These are phyloP conservation scores for Gnathonemus longibarbis DNA, from an alignment of 2,113 vertebrate genomes.

Conservation along the genomic window DNA sequence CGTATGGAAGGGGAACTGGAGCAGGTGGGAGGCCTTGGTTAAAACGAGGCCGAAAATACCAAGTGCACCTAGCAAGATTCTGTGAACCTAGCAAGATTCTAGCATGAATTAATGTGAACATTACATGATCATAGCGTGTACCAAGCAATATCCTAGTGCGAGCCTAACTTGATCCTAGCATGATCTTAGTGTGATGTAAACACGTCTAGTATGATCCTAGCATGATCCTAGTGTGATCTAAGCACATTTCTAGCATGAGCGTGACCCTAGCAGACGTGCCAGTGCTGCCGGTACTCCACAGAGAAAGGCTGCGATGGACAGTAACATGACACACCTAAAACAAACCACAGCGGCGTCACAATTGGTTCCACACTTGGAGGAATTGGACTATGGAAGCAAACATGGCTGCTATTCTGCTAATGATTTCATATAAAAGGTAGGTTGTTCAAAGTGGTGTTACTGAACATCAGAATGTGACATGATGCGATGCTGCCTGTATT, in stretches of 20 bases:
- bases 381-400: not conserved
- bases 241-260: not conserved
- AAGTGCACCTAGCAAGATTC: not conserved
- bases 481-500: not conserved
- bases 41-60: not conserved
- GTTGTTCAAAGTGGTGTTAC: not conserved
- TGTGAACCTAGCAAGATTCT: not conserved
- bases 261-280: not conserved
- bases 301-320: not conserved
- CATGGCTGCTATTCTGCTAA: not conserved
- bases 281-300: not conserved
- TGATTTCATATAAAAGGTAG: not conserved
- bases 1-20: not conserved
- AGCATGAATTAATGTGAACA: not conserved
- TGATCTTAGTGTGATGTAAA: not conserved
- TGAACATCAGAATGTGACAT: not conserved
- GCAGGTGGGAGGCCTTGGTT: not conserved
- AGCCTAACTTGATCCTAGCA: not conserved
- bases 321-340: not conserved
- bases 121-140: not conserved
- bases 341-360: not conserved
- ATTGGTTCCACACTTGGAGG: not conserved
- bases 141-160: not conserved
- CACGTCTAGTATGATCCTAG: not conserved
- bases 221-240: not conserved